Conservation (phyloP, 2,113 vertebrate species). For the Tauraco erythrolophus region DNA sequence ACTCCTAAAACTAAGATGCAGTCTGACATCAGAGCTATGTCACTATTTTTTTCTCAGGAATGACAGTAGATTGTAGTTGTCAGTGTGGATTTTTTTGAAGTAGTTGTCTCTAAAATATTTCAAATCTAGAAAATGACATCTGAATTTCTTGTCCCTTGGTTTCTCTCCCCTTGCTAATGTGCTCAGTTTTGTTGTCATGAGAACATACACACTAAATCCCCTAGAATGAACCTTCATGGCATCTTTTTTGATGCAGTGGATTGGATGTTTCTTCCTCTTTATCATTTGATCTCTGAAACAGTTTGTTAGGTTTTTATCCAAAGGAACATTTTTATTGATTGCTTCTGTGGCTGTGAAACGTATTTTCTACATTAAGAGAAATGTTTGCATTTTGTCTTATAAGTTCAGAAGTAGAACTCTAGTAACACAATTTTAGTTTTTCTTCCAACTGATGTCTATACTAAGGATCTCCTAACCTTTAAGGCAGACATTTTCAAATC, state of each 20-base stretch:
- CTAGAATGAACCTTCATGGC: neutral
- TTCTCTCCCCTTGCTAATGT: constrained; percentile 3
- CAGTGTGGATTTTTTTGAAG: neutral
- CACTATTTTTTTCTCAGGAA: neutral
- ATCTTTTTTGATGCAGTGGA: neutral
- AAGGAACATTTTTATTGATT: constrained; percentile 37
- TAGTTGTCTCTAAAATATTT: neutral
- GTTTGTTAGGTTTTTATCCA: neutral
- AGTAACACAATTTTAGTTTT: neutral
- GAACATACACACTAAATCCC: constrained; percentile 3
- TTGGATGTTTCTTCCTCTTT: neutral
- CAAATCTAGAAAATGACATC: neutral
- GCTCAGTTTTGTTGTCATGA: constrained; percentile 2
- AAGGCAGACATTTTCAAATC: neutral
- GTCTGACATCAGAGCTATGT: neutral
- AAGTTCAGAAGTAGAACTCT: neutral
- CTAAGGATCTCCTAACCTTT: constrained; percentile 4
- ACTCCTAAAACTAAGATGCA: neutral
- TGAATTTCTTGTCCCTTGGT: neutral
- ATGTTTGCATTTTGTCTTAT: constrained; percentile 28
- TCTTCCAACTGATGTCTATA: neutral
- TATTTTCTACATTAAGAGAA: constrained; percentile 15
- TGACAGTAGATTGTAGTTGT: neutral
- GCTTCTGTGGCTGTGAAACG: neutral
- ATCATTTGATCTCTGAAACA: neutral